Percentiles rank a stretch among this genome's conserved stretches.
phyloP scores from a whole-genome alignment of 2,888 invertebrate species.

The Philaethria dido region DNA sequence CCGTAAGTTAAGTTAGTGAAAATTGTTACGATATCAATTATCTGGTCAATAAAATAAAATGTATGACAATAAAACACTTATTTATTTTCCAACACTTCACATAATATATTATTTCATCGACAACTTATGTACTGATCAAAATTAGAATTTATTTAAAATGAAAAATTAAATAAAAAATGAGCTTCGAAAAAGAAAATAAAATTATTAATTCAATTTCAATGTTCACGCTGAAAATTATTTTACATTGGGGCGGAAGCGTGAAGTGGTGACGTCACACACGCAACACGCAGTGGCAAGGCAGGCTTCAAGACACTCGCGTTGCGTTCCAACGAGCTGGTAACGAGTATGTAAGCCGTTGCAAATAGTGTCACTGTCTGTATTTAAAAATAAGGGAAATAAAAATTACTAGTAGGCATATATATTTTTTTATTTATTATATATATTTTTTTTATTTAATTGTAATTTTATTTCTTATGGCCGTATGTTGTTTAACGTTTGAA shows the following conservation, averaged over 20 bases:
- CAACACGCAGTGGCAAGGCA: conserved; percentile 58
- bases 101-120: conserved; percentile 30
- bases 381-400: background rate
- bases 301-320: conserved; percentile 49
- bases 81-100: conserved; percentile 37
- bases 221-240: background rate
- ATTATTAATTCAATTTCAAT: background rate
- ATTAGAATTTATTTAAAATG: background rate
- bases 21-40: conserved; percentile 44
- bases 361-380: conserved; percentile 68
- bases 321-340: conserved; percentile 57
- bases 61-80: conserved; percentile 44
- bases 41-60: conserved; percentile 44
- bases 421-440: no score
- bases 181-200: background rate
- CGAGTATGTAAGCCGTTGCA: conserved; percentile 64
- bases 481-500: no score
- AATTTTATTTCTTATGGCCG: no score
- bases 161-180: conserved; percentile 1
- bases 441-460: no score
- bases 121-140: background rate
- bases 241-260: conserved; percentile 30
- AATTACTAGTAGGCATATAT: no score
- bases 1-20: conserved; percentile 38
- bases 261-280: conserved; percentile 54